Evolutionary conservation across 2,113 vertebrate genomes (phyloP).

Genomic region (Bos taurus): DNA sequence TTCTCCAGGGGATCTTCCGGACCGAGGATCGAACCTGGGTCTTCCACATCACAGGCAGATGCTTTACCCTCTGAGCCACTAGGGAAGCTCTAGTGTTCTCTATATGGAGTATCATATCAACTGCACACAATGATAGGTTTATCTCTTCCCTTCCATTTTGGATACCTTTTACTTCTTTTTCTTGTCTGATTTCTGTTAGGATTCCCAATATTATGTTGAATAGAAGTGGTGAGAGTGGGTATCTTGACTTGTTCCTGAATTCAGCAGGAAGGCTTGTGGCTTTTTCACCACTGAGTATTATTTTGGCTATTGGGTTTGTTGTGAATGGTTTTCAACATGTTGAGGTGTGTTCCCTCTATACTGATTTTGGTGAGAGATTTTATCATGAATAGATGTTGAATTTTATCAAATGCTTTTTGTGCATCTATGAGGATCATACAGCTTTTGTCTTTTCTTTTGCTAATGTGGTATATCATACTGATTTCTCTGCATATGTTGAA

Average conservation of each 20-base stretch:
- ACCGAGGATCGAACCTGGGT: too few relatives aligned
- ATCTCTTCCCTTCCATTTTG: not conserved
- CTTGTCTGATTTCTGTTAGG: not conserved
- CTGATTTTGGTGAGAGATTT: not conserved
- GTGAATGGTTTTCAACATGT: not conserved
- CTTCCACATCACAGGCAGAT: too few relatives aligned
- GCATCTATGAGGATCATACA: not conserved
- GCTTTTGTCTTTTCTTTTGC: not conserved
- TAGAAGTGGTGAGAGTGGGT: not conserved
- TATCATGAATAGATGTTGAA: not conserved
- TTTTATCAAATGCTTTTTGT: not conserved
- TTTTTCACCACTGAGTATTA: not conserved
- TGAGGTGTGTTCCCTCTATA: not conserved
- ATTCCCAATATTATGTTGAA: not conserved
- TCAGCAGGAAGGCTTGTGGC: not conserved
- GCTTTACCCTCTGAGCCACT: too few relatives aligned
- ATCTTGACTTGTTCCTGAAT: not conserved
- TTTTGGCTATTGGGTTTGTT: not conserved
- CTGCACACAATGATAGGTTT: not conserved
- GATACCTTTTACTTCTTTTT: not conserved
- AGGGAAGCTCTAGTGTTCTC: not conserved
- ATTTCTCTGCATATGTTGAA: not conserved
- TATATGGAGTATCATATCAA: not conserved
- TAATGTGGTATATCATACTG: not conserved
- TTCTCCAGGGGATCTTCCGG: too few relatives aligned